Conservation (phyloP, 1,140 invertebrate species). For the Bombus turneri region DNA sequence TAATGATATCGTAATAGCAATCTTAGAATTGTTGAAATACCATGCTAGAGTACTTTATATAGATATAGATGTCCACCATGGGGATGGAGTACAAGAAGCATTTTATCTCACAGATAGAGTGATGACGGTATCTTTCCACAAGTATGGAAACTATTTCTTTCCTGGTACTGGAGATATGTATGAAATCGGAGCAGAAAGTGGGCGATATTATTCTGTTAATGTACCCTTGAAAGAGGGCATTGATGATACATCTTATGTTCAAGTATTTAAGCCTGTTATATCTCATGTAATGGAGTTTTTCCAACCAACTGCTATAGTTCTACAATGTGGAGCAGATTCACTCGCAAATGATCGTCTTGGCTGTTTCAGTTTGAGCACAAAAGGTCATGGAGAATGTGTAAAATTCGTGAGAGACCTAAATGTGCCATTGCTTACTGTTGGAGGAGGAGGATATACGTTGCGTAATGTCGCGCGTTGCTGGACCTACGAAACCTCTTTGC, state of each 20-base stretch:
- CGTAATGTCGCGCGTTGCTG: constrained; percentile 99
- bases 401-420: constrained; percentile 97
- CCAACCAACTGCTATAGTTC: constrained; percentile 97
- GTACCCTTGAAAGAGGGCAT: constrained; percentile 98
- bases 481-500: constrained; percentile 98
- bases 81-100: constrained; percentile 99
- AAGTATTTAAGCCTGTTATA: constrained; percentile 97
- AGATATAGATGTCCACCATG: constrained; percentile 99
- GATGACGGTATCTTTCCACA: constrained; percentile 99
- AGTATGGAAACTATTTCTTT: constrained; percentile 99
- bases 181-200: constrained; percentile 96
- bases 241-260: constrained; percentile 95
- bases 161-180: constrained; percentile 99
- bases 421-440: constrained; percentile 96
- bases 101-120: constrained; percentile 99
- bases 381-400: constrained; percentile 98
- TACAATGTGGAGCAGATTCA: constrained; percentile 99
- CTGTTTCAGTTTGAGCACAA: constrained; percentile 94
- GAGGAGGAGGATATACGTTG: constrained; percentile 98
- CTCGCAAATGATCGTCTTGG: constrained; percentile 96
- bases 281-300: constrained; percentile 98
- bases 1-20: constrained; percentile 99
- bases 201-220: constrained; percentile 97
- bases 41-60: constrained; percentile 98
- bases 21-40: constrained; percentile 97